Base-by-base conservation (phyloP, 2,888 invertebrate species). In the Nemapogon koenigi region DNA sequence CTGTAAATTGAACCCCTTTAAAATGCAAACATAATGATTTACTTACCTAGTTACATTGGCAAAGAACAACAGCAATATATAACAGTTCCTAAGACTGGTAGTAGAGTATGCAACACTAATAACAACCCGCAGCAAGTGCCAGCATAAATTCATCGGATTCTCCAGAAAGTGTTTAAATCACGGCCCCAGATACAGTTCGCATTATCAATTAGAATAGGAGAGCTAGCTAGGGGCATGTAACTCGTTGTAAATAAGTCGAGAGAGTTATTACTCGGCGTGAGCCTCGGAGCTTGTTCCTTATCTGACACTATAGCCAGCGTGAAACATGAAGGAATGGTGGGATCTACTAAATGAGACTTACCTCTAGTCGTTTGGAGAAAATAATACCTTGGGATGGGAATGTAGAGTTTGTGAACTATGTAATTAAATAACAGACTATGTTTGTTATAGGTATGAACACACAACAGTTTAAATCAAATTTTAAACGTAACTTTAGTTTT, bases 181-280 rank as follows among this genome's bases (percentile, higher is more conserved):
- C 61, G 59, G 55, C 62, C 62, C 61, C 59, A 65, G 69, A 67
- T 69, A 71, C 63, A 64, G 57, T 56, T 52, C 61, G 54, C 58
- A 57, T 66, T 67, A 71, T 70, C 71, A 70, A 71, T 71, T 69
- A 71, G 59, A 59, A 57, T 49, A 50, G 55, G 58, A 58, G 62
- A 56, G 56, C 57, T 57, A 52, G 70, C 67, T 69, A 55, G 56
- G 59, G 59, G 68, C 67, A 62, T 63, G 66, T 69, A 67, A 65
- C 67, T 59, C 57, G 57, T 65, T 60, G 68, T 73, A 72, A 75
- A 76, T 73, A 73, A 68, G 62, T 55, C 50, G 53, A 46, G 53
- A 66, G 68, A 71, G 60, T 71, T 69, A 71, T 61, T 61, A 55
- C 56, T 45, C 51, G 62, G 59, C 59, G 55, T 59, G 56, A 60